These are phyloP conservation scores for Drosophila takahashii DNA, from an alignment of 1,140 invertebrate species.

Conservation along the genomic window DNA sequence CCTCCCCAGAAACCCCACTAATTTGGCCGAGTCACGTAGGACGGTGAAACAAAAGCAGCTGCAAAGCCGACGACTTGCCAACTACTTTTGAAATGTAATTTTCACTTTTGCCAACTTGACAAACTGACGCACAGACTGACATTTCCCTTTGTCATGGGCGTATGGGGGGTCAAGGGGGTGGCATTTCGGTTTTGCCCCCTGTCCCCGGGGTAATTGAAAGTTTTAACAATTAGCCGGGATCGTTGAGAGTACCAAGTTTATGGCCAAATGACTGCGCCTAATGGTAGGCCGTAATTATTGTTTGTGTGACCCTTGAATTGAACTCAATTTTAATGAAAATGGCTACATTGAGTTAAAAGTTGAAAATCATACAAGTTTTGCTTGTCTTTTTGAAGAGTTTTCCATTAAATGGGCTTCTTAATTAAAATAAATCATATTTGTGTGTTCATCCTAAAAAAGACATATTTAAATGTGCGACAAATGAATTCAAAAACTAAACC, in stretches of 20 bases:
- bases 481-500: too few relatives aligned
- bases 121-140: conserved; percentile 47
- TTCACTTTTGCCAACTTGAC: conserved; percentile 45
- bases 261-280: conserved; percentile 22
- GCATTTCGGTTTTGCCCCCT: conserved; percentile 23
- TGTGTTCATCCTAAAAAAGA: too few relatives aligned
- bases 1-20: conserved; percentile 14
- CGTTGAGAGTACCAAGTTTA: conserved; percentile 14
- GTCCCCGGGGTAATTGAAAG: conserved; percentile 57
- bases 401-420: background rate
- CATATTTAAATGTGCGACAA: too few relatives aligned
- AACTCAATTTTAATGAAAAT: conserved; percentile 52
- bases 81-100: conserved; percentile 67
- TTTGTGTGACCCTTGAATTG: conserved; percentile 40
- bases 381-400: background rate
- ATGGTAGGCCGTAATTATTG: conserved; percentile 51
- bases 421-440: too few relatives aligned
- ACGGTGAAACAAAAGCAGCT: conserved; percentile 39
- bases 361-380: conserved; percentile 1
- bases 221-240: conserved; percentile 63
- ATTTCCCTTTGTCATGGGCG: conserved; percentile 6
- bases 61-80: conserved; percentile 58
- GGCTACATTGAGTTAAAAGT: conserved; percentile 20
- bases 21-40: conserved; percentile 69
- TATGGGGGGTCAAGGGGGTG: background rate